Conservation (phyloP, 1,140 invertebrate species). For the Drosophila jambulina region DNA sequence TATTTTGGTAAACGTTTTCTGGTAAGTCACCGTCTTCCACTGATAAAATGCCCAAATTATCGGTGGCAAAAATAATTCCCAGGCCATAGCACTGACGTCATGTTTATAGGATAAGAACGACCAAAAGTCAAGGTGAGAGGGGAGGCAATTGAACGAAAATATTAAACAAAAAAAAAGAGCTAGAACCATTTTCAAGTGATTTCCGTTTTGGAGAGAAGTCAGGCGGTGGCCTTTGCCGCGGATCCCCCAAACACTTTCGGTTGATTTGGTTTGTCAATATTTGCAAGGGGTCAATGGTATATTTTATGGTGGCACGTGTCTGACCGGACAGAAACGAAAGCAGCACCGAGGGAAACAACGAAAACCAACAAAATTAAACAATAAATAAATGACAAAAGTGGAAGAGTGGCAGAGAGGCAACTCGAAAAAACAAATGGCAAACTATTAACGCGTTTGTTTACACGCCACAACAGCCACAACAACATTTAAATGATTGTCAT, state of each 20-base stretch:
- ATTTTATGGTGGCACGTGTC: conserved; percentile 72
- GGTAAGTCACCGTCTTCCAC: conserved; percentile 11
- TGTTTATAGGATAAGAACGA: conserved; percentile 9
- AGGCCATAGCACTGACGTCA: conserved; percentile 32
- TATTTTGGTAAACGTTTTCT: conserved; percentile 23
- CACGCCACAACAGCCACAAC: conserved; percentile 45
- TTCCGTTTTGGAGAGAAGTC: conserved; percentile 11
- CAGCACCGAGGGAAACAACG: conserved; percentile 1
- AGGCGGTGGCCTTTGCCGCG: not conserved
- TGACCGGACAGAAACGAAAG: conserved; percentile 28
- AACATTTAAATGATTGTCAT: conserved; percentile 65
- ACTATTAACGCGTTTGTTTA: conserved; percentile 75
- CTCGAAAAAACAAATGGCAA: conserved; percentile 64
- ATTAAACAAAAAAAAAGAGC: not conserved
- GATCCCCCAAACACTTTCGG: conserved; percentile 14
- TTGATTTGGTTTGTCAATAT: conserved; percentile 53
- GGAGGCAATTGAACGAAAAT: conserved; percentile 11
- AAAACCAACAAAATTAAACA: conserved; percentile 63
- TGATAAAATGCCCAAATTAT: conserved; percentile 43
- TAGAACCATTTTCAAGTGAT: not conserved
- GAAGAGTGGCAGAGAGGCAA: conserved; percentile 47
- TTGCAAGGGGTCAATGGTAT: conserved; percentile 66
- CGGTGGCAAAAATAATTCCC: conserved; percentile 13
- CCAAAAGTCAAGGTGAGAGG: conserved; percentile 11
- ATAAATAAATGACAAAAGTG: conserved; percentile 60